Evolutionary conservation across 2,113 vertebrate species (phyloP), one percentile per base, ranked within the genome.

Genomic region (Zonotrichia leucophrys): DNA sequence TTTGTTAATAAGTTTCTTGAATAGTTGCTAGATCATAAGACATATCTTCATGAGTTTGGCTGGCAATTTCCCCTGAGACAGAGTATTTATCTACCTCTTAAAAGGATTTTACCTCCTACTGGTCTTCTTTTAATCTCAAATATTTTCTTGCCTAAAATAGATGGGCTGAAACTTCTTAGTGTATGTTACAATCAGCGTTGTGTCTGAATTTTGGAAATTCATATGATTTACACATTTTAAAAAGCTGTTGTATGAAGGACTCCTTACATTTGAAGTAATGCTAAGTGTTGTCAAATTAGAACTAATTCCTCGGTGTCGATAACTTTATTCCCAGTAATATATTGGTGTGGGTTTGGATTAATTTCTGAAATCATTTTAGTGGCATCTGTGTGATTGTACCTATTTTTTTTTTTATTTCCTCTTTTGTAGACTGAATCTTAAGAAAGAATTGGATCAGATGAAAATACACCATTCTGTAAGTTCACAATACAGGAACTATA

Each of bases 381-480:
- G 35, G 20, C 6, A 5, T 74, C 23, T 75, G 0, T 44, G 46
- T 87, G 27, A 58, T 81, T 88, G 14, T 90, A 85, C 17, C 39
- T 96, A 83, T 28, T 25, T 58, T 74, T n/a, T n/a, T 90, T 84
- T 89, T 30, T 15, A 67, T 82, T 91, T 97, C 18, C 58, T n/a
- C 35, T 95, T 93, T 95, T 63, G 27, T 97, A 99, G 99, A 81
- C 94, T 98, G 18, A 96, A 97, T 85, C 97, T 99, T 90, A 98
- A 99, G 87, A 98, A 99, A 96, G 97, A 99, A 88, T 87, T 99
- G 93, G 97, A 99, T 97, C 95, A 98, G 77, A 94, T 98, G 75
- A 98, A 98, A 94, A 98, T 98, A 67, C 94, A 97, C 75, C 83
- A 56, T 33, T 98, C 98, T 27, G 70, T 97, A 98, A 98, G 78